Evolutionary conservation across 2,113 vertebrate species (phyloP).

Genomic region (Ptilonorhynchus violaceus): DNA sequence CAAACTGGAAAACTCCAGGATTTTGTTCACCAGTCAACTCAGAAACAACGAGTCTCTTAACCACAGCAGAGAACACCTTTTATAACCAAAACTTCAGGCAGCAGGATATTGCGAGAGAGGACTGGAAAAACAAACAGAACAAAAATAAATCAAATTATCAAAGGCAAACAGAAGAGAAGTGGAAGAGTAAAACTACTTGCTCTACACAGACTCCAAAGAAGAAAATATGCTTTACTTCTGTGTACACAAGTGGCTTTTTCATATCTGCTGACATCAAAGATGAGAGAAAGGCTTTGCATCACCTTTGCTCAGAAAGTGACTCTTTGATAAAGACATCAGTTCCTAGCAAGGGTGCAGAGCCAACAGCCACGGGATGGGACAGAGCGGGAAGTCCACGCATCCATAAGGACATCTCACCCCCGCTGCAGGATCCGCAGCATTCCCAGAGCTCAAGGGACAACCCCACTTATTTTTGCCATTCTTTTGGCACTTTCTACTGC

Average conservation of each 20-base stretch:
- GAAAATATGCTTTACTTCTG: conserved; percentile 7
- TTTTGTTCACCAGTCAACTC: neutral
- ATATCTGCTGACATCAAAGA: neutral
- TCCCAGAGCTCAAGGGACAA: neutral
- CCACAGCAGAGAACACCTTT: neutral
- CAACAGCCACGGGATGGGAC: neutral
- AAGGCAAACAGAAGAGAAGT: neutral
- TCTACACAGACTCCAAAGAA: neutral
- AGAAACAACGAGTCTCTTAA: neutral
- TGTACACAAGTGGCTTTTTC: neutral
- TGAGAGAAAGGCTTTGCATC: neutral
- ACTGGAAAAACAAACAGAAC: neutral
- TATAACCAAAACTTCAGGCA: neutral
- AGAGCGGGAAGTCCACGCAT: neutral
- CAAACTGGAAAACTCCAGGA: neutral
- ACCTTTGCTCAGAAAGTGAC: neutral
- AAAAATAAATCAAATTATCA: neutral
- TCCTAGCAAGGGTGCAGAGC: neutral
- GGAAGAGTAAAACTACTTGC: neutral
- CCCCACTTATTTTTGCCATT: neutral
- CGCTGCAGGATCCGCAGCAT: neutral
- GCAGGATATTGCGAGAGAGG: neutral
- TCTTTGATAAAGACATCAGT: neutral
- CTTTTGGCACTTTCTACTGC: neutral
- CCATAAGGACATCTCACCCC: neutral